These are phyloP conservation scores for Betta splendens DNA, from an alignment of 2,797 vertebrate genomes.

Conservation along the genomic window DNA sequence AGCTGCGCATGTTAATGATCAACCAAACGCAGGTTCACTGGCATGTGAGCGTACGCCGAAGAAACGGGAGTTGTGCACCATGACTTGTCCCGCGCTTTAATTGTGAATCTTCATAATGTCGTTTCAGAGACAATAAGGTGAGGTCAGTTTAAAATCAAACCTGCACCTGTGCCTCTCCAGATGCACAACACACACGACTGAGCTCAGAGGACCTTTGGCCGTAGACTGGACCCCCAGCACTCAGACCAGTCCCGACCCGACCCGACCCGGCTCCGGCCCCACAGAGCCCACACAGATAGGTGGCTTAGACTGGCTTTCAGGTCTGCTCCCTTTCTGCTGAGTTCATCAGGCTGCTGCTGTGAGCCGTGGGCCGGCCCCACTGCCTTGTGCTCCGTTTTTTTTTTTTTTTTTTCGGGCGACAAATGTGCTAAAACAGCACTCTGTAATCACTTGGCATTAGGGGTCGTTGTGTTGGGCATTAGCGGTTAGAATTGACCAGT, in stretches of 20 bases:
- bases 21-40: no score
- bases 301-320: slow-evolving; percentile 78
- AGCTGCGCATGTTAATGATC: not conserved
- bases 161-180: slow-evolving; percentile 23
- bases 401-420: slow-evolving; percentile 79
- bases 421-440: slow-evolving; percentile 86
- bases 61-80: no score
- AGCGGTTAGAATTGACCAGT: slow-evolving; percentile 81
- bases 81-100: no score
- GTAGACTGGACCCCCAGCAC: slow-evolving; percentile 40
- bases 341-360: slow-evolving; percentile 82
- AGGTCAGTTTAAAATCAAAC: slow-evolving; percentile 30
- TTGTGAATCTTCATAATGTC: no score
- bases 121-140: no score
- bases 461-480: slow-evolving; percentile 85
- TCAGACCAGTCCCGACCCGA: slow-evolving; percentile 49
- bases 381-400: slow-evolving; percentile 75
- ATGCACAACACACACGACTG: slow-evolving; percentile 37
- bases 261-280: slow-evolving; percentile 62
- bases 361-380: slow-evolving; percentile 75
- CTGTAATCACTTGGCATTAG: slow-evolving; percentile 86
- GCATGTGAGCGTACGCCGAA: no score
- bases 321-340: slow-evolving; percentile 83
- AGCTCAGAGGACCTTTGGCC: slow-evolving; percentile 65
- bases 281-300: slow-evolving; percentile 53